Percentiles rank a stretch among this genome's conserved stretches.
Evolutionary conservation across 2,888 invertebrate species (phyloP).

Genomic region (Drosophila cyrtoloma): DNA sequence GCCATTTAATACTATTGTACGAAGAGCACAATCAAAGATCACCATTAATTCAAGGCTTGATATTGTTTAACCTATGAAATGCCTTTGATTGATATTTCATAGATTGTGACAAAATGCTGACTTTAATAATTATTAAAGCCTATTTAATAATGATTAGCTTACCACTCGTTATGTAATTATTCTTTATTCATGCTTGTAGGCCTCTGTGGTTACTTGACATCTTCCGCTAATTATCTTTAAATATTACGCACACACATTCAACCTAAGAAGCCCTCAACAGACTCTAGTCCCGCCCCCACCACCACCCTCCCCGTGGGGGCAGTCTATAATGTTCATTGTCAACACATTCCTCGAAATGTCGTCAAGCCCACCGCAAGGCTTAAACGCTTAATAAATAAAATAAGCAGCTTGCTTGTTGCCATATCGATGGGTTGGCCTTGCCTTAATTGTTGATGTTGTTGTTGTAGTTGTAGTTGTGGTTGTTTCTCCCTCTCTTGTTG

Average conservation of each 20-base stretch:
- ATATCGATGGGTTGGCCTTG: constrained; percentile 58
- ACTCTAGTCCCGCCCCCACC: neutral
- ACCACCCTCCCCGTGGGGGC: neutral
- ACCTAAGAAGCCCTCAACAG: constrained; percentile 9
- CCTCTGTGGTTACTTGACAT: constrained; percentile 13
- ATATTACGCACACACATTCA: constrained; percentile 61
- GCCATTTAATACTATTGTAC: neutral
- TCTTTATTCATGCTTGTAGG: constrained; percentile 21
- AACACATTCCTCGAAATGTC: constrained; percentile 34
- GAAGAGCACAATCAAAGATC: neutral
- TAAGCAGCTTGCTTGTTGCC: constrained; percentile 66
- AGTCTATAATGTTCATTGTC: constrained; percentile 26
- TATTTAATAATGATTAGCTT: neutral
- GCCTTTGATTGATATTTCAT: neutral
- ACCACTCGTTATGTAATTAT: constrained; percentile 5
- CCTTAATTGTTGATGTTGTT: constrained; percentile 41
- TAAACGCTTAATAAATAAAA: constrained; percentile 72
- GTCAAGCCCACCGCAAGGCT: constrained; percentile 56
- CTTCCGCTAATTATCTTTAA: constrained; percentile 65
- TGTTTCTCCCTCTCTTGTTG: constrained; percentile 19
- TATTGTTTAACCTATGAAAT: neutral
- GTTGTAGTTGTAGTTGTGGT: constrained; percentile 18
- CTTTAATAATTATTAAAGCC: neutral
- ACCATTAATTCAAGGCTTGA: neutral
- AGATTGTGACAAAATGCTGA: neutral